Percentiles rank a stretch among this genome's conserved stretches.
These are phyloP conservation scores for Odontothrips loti DNA, from an alignment of 2,888 invertebrate genomes.

Conservation along the genomic window DNA sequence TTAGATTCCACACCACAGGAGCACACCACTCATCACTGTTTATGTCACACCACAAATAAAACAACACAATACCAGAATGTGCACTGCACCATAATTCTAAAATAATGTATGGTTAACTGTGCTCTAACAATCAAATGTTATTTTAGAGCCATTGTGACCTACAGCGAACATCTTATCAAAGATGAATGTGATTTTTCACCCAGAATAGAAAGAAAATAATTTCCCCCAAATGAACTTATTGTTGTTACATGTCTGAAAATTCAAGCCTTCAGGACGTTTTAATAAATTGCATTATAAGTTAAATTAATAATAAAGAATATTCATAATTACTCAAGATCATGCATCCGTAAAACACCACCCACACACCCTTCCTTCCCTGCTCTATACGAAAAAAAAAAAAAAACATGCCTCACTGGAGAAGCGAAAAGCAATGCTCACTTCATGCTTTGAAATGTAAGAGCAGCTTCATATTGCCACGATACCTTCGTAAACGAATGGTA, in stretches of 20 bases:
- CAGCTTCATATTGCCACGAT: neutral
- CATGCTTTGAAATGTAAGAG: no score
- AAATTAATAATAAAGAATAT: no score
- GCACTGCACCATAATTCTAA: no score
- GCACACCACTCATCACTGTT: neutral
- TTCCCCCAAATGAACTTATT: neutral
- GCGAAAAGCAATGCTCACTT: no score
- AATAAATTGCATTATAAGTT: neutral
- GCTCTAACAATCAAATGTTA: no score
- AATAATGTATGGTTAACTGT: no score
- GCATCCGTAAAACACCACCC: neutral
- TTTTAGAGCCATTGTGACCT: no score
- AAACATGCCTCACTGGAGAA: neutral
- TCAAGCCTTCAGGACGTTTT: neutral
- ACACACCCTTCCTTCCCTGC: neutral
- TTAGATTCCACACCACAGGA: slow-evolving; percentile 2
- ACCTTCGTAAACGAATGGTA: slow-evolving; percentile 1
- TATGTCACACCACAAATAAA: no score
- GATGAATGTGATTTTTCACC: no score
- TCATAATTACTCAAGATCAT: neutral
- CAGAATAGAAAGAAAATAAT: no score
- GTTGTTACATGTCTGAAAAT: neutral
- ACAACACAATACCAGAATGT: no score
- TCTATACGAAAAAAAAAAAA: neutral
- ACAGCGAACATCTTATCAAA: no score